These are phyloP conservation scores for Griposia aprilina DNA, from an alignment of 2,888 invertebrate species.

Conservation along the genomic window DNA sequence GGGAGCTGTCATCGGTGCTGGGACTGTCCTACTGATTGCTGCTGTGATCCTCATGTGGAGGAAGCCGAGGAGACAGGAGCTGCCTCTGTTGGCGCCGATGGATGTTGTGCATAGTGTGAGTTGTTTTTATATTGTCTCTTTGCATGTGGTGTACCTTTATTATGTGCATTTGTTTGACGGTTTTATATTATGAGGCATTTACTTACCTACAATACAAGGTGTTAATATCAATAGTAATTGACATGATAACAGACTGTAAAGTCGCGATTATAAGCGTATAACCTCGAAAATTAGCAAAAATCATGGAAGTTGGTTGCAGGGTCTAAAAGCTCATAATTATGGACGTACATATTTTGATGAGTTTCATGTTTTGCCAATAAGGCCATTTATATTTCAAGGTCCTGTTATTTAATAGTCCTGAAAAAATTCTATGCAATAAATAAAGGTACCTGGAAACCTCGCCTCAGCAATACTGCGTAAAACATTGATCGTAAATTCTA, in stretches of 20 bases:
- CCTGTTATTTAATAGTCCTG: not conserved
- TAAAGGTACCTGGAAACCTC: constrained; percentile 7
- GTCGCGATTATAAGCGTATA: not conserved
- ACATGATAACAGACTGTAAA: not conserved
- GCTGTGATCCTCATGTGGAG: constrained; percentile 80
- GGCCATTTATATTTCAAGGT: not conserved
- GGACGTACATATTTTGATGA: not conserved
- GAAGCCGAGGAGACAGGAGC: constrained; percentile 78
- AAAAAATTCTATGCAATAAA: not conserved
- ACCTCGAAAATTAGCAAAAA: not conserved
- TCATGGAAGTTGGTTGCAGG: not conserved
- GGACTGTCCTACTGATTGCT: constrained; percentile 82
- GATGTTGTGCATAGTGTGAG: constrained; percentile 85
- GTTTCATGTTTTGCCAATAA: not conserved
- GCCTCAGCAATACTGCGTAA: constrained; percentile 8
- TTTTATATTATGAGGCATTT: not conserved
- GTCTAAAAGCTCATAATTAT: no score
- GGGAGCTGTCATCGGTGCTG: constrained; percentile 85
- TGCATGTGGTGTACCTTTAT: not conserved
- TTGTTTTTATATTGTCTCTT: constrained; percentile 58
- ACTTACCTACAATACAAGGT: not conserved
- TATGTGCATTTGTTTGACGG: not conserved
- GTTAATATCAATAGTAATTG: not conserved
- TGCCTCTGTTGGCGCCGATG: constrained; percentile 83
- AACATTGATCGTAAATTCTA: constrained; percentile 29